These are phyloP conservation scores for Heteractis magnifica DNA, from an alignment of 92 coral and sea anemone species.

Conservation along the genomic window DNA sequence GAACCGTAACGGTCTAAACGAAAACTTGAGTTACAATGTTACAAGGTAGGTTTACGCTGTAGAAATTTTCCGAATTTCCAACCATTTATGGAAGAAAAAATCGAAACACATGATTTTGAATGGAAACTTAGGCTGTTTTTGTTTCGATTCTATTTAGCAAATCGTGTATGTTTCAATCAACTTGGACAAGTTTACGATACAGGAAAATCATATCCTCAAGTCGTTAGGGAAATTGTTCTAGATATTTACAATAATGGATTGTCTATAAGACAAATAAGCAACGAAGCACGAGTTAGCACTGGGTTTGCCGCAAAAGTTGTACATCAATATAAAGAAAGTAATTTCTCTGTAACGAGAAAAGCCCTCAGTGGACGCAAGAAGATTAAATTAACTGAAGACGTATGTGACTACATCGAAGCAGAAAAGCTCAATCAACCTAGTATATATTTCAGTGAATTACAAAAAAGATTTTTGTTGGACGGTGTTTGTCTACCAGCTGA, in stretches of 20 bases:
- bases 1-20: too few relatives aligned
- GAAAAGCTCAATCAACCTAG: background rate
- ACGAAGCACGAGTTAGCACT: background rate
- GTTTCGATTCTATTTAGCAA: too few relatives aligned
- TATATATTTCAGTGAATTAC: background rate
- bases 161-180: background rate
- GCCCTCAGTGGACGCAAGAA: background rate
- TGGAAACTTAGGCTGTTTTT: too few relatives aligned
- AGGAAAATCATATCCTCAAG: constrained; percentile 22
- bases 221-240: background rate
- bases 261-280: background rate
- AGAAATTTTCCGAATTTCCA: too few relatives aligned
- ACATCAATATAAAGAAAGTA: background rate
- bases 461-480: background rate
- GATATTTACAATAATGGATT: background rate
- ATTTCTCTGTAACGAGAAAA: background rate
- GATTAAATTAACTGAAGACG: background rate
- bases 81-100: too few relatives aligned
- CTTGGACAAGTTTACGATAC: constrained; percentile 36
- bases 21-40: too few relatives aligned
- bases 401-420: background rate
- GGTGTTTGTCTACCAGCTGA: background rate
- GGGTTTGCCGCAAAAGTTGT: background rate
- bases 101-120: too few relatives aligned
- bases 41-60: too few relatives aligned